Percentiles rank a stretch among this genome's conserved stretches.
Conservation (phyloP, 2,113 vertebrate species). For the Nicator chloris region DNA sequence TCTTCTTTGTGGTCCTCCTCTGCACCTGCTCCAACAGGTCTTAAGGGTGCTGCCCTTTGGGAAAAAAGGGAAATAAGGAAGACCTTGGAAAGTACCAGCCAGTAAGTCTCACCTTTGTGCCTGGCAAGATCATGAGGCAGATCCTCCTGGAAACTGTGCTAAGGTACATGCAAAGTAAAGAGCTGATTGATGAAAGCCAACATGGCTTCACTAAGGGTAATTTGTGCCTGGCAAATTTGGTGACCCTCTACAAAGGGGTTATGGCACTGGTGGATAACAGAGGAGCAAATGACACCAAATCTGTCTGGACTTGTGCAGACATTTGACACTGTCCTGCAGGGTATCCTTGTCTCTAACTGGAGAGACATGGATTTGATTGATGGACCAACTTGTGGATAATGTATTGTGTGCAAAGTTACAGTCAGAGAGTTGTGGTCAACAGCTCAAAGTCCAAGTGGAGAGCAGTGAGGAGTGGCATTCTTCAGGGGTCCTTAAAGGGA, state of each 20-base stretch:
- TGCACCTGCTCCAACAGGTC: not conserved
- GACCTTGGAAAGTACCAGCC: not conserved
- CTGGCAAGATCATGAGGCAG: not conserved
- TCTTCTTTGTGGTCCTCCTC: not conserved
- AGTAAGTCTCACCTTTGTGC: not conserved
- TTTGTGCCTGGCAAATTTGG: not conserved
- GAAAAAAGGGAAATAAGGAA: not conserved
- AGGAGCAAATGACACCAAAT: not conserved
- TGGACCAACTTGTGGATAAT: not conserved
- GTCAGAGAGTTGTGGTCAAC: not conserved
- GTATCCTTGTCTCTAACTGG: not conserved
- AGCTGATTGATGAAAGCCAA: not conserved
- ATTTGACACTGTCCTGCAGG: not conserved
- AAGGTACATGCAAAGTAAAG: not conserved
- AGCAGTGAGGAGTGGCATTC: not conserved
- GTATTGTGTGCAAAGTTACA: not conserved
- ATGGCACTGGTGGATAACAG: not conserved
- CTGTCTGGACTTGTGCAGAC: not conserved
- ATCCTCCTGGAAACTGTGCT: not conserved
- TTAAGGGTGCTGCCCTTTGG: not conserved
- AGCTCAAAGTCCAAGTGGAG: not conserved
- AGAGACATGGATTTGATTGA: not conserved
- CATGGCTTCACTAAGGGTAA: not conserved
- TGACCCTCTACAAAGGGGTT: not conserved
- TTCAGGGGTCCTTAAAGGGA: not conserved